Evolutionary conservation across 2,888 invertebrate genomes (phyloP), one percentile per base, ranked within the genome.

Genomic region (Dicyrtoma fusca): DNA sequence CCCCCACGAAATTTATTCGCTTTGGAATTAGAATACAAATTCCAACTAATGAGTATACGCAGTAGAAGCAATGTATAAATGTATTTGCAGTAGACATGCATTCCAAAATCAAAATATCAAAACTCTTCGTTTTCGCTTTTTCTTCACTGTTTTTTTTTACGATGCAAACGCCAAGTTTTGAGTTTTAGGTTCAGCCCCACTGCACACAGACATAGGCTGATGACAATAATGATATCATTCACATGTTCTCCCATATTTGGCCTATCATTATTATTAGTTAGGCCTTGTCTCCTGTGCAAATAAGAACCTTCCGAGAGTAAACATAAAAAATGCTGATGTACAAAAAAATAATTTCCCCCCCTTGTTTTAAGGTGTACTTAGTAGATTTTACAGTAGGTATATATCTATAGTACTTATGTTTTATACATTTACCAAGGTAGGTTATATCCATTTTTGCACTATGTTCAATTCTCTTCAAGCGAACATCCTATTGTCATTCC

Each of bases 401-500:
- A n/a, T n/a, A n/a, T n/a, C n/a, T n/a, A n/a, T n/a, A 34, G 34
- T 34, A 34, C 34, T 34, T 34, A 34, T 34, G 34, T 34, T 34
- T 34, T 8, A 34, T 34, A 34, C 4, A 34, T 34, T 34, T n/a
- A n/a, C n/a, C n/a, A n/a, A n/a, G n/a, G 8, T 34, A 34, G 34
- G 8, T 34, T 34, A 34, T 34, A 34, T 34, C 1, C 17, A 61
- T 34, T 61, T 14, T 61, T n/a, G 53, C 34, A 34, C 8, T 34
- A 59, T 26, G 55, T 55, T 55, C 66, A 66, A 53, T 66, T 66
- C 66, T 66, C 65, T 21, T 65, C 17, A 55, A 55, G 66, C 66
- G 66, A 53, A 66, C 21, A 53, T 66, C 66, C 66, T 66, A 66
- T 66, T 66, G 53, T 53, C 53, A 21, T 34, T 66, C 66, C 53